Percentiles rank a stretch among this genome's conserved stretches.
phyloP scores from a whole-genome alignment of 2,113 vertebrate species.

The Eurystomus gularis region DNA sequence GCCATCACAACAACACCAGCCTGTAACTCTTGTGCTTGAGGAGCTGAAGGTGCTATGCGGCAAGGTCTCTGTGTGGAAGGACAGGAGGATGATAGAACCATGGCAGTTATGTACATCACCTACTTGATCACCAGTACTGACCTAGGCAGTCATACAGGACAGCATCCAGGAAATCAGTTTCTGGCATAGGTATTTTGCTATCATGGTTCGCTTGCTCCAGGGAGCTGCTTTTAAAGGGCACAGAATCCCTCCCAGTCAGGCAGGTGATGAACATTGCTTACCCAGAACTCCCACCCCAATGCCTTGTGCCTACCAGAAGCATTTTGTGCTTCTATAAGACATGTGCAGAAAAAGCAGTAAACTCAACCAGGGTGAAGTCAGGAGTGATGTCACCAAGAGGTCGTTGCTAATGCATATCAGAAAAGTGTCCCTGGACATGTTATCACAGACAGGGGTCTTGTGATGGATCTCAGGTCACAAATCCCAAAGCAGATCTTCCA shows the following conservation, averaged over 20 bases:
- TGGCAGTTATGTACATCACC: not conserved
- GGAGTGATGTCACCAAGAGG: not conserved
- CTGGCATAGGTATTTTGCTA: not conserved
- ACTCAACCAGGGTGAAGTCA: not conserved
- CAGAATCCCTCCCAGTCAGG: not conserved
- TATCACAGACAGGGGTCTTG: not conserved
- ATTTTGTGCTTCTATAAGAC: not conserved
- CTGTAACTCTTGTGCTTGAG: not conserved
- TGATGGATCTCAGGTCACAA: not conserved
- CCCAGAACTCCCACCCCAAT: not conserved
- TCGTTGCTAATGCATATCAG: not conserved
- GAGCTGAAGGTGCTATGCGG: not conserved
- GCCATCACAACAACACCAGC: not conserved
- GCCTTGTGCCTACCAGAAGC: not conserved
- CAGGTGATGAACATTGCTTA: not conserved
- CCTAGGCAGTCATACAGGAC: not conserved
- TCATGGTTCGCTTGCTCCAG: not conserved
- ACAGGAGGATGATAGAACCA: not conserved
- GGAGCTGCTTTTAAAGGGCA: not conserved
- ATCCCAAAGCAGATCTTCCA: not conserved
- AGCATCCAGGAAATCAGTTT: not conserved
- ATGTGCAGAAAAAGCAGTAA: not conserved
- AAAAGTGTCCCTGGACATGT: not conserved
- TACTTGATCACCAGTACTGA: too few species aligned
- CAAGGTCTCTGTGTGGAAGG: not conserved